These are phyloP conservation scores for Chunga burmeisteri DNA, from an alignment of 2,113 vertebrate species.

Conservation along the genomic window DNA sequence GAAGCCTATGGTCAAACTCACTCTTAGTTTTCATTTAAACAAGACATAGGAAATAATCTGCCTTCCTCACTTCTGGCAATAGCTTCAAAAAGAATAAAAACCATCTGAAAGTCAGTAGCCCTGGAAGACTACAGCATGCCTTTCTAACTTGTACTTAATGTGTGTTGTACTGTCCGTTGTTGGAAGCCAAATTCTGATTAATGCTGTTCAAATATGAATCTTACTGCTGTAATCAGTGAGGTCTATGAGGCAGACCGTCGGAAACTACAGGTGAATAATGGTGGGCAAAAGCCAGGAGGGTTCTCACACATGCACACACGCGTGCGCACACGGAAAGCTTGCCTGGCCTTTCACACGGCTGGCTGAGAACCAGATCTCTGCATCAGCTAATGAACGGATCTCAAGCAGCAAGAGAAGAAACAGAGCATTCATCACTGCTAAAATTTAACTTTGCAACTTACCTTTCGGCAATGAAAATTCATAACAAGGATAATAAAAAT, in stretches of 20 bases:
- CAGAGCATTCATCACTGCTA: slow-evolving; percentile 8
- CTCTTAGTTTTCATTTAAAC: background rate
- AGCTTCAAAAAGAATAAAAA: background rate
- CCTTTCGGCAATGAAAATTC: slow-evolving; percentile 15
- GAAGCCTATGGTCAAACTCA: background rate
- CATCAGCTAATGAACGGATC: background rate
- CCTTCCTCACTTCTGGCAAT: background rate
- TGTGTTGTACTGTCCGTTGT: background rate
- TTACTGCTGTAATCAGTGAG: background rate
- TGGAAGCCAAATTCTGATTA: background rate
- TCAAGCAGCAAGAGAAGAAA: background rate
- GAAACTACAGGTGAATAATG: background rate
- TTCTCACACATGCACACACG: background rate
- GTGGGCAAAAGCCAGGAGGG: background rate
- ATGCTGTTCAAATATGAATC: background rate
- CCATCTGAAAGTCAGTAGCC: background rate
- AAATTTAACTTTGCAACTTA: slow-evolving; percentile 54
- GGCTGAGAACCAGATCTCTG: background rate
- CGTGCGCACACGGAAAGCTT: background rate
- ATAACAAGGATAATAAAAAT: slow-evolving; percentile 18
- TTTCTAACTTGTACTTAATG: background rate
- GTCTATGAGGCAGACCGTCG: background rate
- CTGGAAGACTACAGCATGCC: background rate
- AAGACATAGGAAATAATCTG: background rate
- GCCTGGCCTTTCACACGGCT: background rate